These are phyloP conservation scores for Lindbergichthys nudifrons DNA, from an alignment of 2,797 vertebrate genomes.

Conservation along the genomic window DNA sequence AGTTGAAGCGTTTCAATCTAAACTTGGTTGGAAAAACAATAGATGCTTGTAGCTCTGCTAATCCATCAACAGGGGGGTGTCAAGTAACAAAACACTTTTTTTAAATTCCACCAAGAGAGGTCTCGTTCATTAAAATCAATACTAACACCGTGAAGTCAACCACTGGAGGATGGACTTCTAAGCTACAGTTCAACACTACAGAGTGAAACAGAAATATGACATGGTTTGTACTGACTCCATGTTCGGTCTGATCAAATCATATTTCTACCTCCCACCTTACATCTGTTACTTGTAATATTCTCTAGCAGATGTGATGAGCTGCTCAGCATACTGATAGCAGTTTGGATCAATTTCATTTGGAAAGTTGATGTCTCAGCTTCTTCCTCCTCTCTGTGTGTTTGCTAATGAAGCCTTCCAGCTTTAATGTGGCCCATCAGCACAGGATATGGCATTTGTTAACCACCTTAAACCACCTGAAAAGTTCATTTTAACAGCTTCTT, in stretches of 20 bases:
- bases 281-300: background rate
- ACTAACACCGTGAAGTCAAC: background rate
- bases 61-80: no score
- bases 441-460: background rate
- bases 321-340: background rate
- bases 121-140: background rate
- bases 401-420: background rate
- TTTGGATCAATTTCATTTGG: background rate
- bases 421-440: slow-evolving; percentile 7
- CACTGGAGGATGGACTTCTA: background rate
- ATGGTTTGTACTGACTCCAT: background rate
- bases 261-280: no score
- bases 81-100: background rate
- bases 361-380: background rate
- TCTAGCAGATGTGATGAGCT: background rate
- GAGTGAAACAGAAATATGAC: background rate
- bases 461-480: slow-evolving; percentile 11
- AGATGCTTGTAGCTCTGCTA: no score
- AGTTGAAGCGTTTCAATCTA: no score
- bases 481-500: background rate
- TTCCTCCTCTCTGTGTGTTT: background rate
- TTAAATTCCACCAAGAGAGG: background rate
- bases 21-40: no score
- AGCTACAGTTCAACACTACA: background rate
- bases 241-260: background rate